A percentile compares a stretch with the other conserved stretches of the same genome.
phyloP scores from a whole-genome alignment of 2,797 vertebrate species.

The Cetoscarus ocellatus region DNA sequence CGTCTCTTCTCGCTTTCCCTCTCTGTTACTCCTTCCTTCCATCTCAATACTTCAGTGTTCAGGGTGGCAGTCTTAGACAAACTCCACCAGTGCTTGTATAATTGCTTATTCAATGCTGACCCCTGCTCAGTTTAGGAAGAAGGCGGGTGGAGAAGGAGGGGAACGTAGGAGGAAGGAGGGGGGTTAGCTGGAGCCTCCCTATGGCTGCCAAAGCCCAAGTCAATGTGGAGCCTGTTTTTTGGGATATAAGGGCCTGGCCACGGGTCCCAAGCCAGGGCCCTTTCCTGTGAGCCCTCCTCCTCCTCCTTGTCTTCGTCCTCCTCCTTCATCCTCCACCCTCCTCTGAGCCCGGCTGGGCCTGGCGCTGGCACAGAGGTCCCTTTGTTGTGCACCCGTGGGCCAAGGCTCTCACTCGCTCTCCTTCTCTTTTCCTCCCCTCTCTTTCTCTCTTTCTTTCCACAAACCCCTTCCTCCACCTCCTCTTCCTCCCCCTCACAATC shows the following conservation, averaged over 20 bases:
- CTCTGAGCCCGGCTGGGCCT: conserved; percentile 90
- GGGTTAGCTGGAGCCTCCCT: conserved; percentile 83
- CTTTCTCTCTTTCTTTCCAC: conserved; percentile 73
- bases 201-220: conserved; percentile 91
- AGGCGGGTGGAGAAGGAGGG: conserved; percentile 26
- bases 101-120: conserved; percentile 97
- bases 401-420: conserved; percentile 81
- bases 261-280: conserved; percentile 91
- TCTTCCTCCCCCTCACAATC: conserved; percentile 54
- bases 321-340: conserved; percentile 84
- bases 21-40: conserved; percentile 54
- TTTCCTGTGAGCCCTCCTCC: conserved; percentile 95
- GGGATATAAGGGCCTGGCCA: conserved; percentile 84
- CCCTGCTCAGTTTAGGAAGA: conserved; percentile 89
- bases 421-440: conserved; percentile 73
- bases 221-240: conserved; percentile 96
- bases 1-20: conserved; percentile 45
- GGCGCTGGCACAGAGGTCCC: conserved; percentile 96
- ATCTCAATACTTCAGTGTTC: conserved; percentile 86
- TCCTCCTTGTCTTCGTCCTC: conserved; percentile 60
- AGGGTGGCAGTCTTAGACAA: conserved; percentile 90
- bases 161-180: conserved; percentile 46
- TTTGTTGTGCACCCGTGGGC: conserved; percentile 92
- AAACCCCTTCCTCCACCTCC: conserved; percentile 72
- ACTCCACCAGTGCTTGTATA: conserved; percentile 94